Evolutionary conservation across 2,797 vertebrate species (phyloP).

Genomic region (Sebastes oblongus): DNA sequence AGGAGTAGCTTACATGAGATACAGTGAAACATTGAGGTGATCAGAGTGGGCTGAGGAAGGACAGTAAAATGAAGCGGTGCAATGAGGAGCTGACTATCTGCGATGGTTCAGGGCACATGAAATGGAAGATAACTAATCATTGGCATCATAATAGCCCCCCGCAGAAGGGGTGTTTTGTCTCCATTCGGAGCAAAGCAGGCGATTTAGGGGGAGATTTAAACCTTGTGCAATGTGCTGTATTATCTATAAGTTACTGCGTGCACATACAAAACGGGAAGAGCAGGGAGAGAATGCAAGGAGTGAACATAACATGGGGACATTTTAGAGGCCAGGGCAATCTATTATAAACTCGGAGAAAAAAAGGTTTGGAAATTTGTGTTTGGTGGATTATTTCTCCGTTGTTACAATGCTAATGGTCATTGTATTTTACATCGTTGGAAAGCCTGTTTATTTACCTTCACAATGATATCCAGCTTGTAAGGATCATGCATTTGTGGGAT

Average conservation of each 20-base stretch:
- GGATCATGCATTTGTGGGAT: too few species aligned
- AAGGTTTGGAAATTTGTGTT: too few species aligned
- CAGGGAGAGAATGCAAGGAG: not conserved
- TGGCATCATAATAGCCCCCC: conserved; percentile 59
- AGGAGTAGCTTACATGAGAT: conserved; percentile 51
- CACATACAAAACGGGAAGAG: not conserved
- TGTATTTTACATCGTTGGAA: too few species aligned
- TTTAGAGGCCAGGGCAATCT: not conserved
- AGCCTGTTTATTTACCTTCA: too few species aligned
- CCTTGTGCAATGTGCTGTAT: conserved; percentile 5
- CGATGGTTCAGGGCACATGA: conserved; percentile 58
- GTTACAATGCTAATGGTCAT: too few species aligned
- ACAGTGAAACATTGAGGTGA: conserved; percentile 68
- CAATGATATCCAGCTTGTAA: too few species aligned
- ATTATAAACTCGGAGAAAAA: not conserved
- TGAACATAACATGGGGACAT: not conserved
- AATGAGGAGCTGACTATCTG: conserved; percentile 49
- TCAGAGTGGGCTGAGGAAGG: conserved; percentile 56
- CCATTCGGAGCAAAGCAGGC: conserved; percentile 65
- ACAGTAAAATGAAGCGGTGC: conserved; percentile 45
- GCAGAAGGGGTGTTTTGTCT: conserved; percentile 67
- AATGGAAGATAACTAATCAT: conserved; percentile 77
- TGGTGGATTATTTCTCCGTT: too few species aligned
- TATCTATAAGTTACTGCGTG: conserved; percentile 15
- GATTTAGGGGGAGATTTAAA: conserved; percentile 54